A percentile compares a stretch with the other conserved stretches of the same genome.
Evolutionary conservation across 2,888 invertebrate species (phyloP).

Genomic region (Romanomermis culicivorax): DNA sequence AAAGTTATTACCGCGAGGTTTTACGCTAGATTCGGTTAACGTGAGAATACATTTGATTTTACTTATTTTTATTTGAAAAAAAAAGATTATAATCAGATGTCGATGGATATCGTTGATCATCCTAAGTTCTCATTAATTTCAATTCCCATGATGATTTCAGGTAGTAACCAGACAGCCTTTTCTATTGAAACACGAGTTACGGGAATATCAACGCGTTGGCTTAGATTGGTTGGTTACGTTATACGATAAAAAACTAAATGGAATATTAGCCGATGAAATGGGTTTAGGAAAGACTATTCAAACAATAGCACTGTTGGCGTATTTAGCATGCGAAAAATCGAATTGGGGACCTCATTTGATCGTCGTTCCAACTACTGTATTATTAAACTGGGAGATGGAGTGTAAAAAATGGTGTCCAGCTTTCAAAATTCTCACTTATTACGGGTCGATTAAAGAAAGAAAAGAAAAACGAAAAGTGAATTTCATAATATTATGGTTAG

Average conservation of each 20-base stretch:
- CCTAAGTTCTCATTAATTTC: neutral
- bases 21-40: conserved; percentile 76
- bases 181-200: conserved; percentile 61
- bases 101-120: neutral
- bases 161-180: conserved; percentile 81
- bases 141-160: conserved; percentile 31
- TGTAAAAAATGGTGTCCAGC: conserved; percentile 99
- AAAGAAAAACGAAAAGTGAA: conserved; percentile 33
- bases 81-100: too few species aligned
- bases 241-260: conserved; percentile 79
- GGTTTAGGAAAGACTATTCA: conserved; percentile 91
- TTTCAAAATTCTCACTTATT: conserved; percentile 94
- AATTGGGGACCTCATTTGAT: conserved; percentile 98
- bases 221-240: conserved; percentile 90
- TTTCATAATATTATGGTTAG: conserved; percentile 8
- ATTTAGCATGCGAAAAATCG: conserved; percentile 67
- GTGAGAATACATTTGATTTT: conserved; percentile 32
- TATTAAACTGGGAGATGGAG: conserved; percentile 99
- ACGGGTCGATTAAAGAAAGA: conserved; percentile 83
- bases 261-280: conserved; percentile 90
- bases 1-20: conserved; percentile 90
- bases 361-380: conserved; percentile 94
- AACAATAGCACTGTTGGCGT: conserved; percentile 76
- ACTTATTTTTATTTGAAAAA: neutral
- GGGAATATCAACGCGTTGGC: conserved; percentile 92